Conservation (phyloP, 2,113 vertebrate genomes). For the Mionectes macconnelli region DNA sequence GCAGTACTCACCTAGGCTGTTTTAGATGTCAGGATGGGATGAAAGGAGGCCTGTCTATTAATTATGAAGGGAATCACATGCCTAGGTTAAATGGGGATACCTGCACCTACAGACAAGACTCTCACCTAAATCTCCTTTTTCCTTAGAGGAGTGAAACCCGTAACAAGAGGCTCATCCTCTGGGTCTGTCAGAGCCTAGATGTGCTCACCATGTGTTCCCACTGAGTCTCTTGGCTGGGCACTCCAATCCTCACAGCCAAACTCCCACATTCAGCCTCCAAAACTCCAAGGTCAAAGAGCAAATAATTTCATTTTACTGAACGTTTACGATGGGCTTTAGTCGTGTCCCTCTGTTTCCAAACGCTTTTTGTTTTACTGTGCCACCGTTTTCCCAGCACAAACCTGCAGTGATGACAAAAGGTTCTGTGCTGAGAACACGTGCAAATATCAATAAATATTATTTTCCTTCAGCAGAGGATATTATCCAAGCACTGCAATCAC, state of each 20-base stretch:
- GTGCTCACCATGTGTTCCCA: accelerated
- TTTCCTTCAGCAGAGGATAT: neutral
- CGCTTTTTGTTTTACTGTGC: neutral
- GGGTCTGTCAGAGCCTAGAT: accelerated
- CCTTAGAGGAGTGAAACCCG: neutral
- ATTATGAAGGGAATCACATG: neutral
- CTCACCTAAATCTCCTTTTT: neutral
- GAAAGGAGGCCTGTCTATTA: neutral
- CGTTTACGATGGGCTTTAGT: neutral
- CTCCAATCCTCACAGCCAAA: neutral
- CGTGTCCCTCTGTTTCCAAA: neutral
- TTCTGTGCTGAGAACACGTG: neutral
- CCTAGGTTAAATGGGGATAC: neutral
- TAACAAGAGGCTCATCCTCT: neutral
- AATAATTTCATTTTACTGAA: neutral
- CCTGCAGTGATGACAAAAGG: neutral
- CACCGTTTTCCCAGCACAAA: neutral
- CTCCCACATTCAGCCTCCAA: neutral
- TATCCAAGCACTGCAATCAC: neutral
- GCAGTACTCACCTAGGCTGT: neutral
- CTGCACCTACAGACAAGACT: neutral
- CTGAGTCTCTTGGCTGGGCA: neutral
- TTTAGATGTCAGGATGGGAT: neutral
- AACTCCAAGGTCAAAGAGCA: neutral
- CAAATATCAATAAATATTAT: neutral